A percentile compares a stretch with the other conserved stretches of the same genome.
Conservation (phyloP, 2,113 vertebrate genomes). For the Pseudopodoces humilis region DNA sequence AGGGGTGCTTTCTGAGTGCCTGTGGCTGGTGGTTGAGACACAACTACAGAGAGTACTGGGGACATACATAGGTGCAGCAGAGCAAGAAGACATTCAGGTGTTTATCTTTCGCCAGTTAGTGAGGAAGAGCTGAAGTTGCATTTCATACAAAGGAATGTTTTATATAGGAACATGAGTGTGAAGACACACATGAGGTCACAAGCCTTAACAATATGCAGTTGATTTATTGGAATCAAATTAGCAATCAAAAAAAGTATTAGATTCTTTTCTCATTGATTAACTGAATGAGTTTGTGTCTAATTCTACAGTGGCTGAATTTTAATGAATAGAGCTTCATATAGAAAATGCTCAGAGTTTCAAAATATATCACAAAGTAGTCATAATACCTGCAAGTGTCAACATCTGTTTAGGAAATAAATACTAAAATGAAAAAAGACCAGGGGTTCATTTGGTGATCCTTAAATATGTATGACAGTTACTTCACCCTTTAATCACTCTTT, state of each 20-base stretch:
- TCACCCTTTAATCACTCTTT: neutral
- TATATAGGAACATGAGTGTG: neutral
- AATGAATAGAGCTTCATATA: neutral
- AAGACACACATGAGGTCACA: neutral
- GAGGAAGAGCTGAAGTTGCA: neutral
- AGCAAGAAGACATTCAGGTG: neutral
- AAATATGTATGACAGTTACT: neutral
- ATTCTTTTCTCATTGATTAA: neutral
- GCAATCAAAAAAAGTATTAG: neutral
- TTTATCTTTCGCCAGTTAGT: neutral
- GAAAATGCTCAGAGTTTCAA: neutral
- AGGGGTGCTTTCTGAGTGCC: neutral
- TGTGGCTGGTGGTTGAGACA: neutral
- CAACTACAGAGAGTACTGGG: neutral
- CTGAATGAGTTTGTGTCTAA: accelerated
- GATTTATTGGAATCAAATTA: neutral
- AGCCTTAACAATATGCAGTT: neutral
- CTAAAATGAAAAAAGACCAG: neutral
- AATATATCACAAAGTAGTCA: neutral
- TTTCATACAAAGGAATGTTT: neutral
- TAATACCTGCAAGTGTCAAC: neutral
- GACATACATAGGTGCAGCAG: neutral
- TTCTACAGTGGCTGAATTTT: neutral
- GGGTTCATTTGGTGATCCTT: neutral
- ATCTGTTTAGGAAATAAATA: neutral